Evolutionary conservation across 2,113 vertebrate genomes (phyloP).

Genomic region (Bostrychus sinensis): DNA sequence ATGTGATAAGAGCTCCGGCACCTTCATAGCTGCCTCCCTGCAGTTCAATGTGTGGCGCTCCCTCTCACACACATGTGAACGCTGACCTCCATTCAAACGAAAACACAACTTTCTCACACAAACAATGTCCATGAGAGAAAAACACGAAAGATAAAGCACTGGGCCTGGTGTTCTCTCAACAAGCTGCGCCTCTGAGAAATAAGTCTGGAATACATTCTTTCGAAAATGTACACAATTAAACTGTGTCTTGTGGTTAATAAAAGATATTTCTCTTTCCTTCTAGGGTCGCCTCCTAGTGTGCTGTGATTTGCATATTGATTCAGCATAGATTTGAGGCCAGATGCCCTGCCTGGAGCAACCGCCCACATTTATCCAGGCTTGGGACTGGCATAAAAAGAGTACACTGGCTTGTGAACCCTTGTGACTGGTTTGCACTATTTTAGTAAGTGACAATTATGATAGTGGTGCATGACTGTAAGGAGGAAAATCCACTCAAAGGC

Average conservation of each 20-base stretch:
- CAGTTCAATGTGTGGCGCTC: constrained; percentile 35
- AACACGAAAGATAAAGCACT: constrained; percentile 72
- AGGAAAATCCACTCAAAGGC: no score
- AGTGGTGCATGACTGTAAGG: constrained; percentile 23
- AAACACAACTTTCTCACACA: constrained; percentile 78
- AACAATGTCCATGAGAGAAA: constrained; percentile 61
- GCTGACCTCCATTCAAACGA: constrained; percentile 75
- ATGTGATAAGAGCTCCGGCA: constrained; percentile 51
- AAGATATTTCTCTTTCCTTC: no score
- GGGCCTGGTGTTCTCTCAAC: constrained; percentile 67
- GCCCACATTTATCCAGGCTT: no score
- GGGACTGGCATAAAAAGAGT: no score
- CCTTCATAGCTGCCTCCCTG: constrained; percentile 43
- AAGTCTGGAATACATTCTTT: constrained; percentile 54
- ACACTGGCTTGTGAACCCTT: no score
- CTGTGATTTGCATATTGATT: no score
- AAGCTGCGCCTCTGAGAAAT: constrained; percentile 43
- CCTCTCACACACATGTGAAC: constrained; percentile 48
- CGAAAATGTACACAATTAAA: constrained; percentile 21
- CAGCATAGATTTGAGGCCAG: no score
- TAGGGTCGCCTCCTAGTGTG: no score
- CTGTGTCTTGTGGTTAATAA: no score
- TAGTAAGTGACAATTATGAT: constrained; percentile 21
- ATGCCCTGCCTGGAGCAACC: no score
- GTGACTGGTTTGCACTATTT: no score